Percentiles rank a stretch among this genome's conserved stretches.
phyloP scores from a whole-genome alignment of 2,888 invertebrate genomes.

The Apamea sordens region DNA sequence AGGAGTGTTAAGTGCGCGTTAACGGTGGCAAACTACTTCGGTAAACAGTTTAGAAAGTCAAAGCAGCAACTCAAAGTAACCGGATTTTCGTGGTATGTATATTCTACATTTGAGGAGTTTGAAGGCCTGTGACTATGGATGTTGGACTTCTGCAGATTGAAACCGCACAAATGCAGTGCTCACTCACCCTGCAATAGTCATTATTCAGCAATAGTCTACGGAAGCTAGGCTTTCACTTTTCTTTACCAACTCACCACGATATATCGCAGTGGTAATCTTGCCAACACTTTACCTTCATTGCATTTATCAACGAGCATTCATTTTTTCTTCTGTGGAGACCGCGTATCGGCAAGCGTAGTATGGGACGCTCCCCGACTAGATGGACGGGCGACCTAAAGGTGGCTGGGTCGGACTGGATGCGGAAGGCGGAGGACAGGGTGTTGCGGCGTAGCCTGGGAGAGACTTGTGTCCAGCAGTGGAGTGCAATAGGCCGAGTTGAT shows the following conservation, averaged over 20 bases:
- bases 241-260: not conserved
- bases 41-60: not conserved
- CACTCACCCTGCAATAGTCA: not conserved
- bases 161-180: not conserved
- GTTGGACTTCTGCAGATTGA: not conserved
- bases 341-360: too few relatives aligned
- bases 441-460: too few relatives aligned
- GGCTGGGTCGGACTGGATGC: too few relatives aligned
- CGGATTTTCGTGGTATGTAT: not conserved
- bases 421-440: too few relatives aligned
- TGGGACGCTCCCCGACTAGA: too few relatives aligned
- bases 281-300: not conserved
- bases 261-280: too few relatives aligned
- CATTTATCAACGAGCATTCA: not conserved
- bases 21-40: not conserved
- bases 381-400: too few relatives aligned
- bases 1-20: conserved; percentile 2
- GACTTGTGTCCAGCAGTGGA: too few relatives aligned
- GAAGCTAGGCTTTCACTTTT: not conserved
- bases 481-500: too few relatives aligned
- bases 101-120: not conserved
- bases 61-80: not conserved
- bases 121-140: not conserved
- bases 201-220: not conserved
- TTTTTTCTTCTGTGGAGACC: not conserved